A percentile compares a stretch with the other conserved stretches of the same genome.
These are phyloP conservation scores for Gymnarchus niloticus DNA, from an alignment of 2,113 vertebrate species.

Conservation along the genomic window DNA sequence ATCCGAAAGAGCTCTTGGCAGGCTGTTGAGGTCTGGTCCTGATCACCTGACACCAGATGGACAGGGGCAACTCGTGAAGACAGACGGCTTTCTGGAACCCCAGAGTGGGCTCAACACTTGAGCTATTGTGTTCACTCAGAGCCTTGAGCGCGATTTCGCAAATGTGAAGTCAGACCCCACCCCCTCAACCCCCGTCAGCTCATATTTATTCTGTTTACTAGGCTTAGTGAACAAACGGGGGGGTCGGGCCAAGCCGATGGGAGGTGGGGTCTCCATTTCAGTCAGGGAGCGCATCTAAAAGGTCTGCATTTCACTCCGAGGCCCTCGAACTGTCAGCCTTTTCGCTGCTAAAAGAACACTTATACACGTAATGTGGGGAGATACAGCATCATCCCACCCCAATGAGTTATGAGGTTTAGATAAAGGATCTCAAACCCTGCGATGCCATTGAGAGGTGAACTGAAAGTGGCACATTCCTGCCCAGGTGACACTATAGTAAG, in stretches of 20 bases:
- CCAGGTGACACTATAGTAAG: no score
- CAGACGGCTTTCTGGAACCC: neutral
- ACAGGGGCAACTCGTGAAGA: neutral
- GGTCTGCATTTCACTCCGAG: no score
- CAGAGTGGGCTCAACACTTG: neutral
- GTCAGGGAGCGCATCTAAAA: no score
- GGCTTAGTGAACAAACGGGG: slow-evolving; percentile 27
- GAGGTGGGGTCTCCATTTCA: neutral
- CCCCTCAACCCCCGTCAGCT: neutral
- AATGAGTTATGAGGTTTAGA: neutral
- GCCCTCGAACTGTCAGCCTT: neutral
- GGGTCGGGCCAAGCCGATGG: slow-evolving; percentile 19
- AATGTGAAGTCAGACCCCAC: slow-evolving; percentile 25
- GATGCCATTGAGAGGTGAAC: neutral
- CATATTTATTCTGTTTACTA: slow-evolving; percentile 11
- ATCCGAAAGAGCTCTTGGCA: no score
- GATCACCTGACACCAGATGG: neutral
- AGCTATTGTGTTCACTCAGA: neutral
- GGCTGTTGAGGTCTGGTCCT: neutral
- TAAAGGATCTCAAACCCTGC: neutral
- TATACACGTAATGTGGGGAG: neutral
- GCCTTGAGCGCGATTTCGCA: neutral
- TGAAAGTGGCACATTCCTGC: no score
- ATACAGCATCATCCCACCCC: neutral
- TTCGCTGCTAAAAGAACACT: neutral